Evolutionary conservation across 2,888 invertebrate genomes (phyloP), one percentile per base, ranked within the genome.

Genomic region (Platycnemis pennipes): DNA sequence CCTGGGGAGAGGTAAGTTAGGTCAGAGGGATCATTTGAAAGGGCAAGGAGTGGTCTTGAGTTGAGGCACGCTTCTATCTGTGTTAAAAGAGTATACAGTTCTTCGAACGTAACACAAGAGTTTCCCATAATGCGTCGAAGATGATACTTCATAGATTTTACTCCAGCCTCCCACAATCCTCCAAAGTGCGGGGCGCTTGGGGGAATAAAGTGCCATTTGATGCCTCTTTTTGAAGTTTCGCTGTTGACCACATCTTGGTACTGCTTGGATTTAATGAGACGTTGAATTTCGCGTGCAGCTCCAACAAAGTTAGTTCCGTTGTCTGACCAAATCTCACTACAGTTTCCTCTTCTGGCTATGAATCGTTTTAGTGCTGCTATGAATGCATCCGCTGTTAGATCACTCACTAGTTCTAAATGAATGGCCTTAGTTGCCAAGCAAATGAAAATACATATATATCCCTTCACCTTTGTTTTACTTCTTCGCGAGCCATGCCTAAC

Each of bases 71-170:
- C 95, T 94, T 96, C 96, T 49, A 96, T 95, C 19, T 95, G 94
- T 7, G 94, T 94, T 1, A 94, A 77, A 3, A 95, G 56, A 2
- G 95, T 95, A 87, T 94, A 94, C 44, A 95, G 95, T 94, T 96
- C 95, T 88, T 96, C 95, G 89, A 95, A 95, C 5, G 95, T 96
- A 19, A 96, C 86, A 22, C 94, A 94, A 7, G 94, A 46, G 42
- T 95, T 95, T 4, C 95, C 95, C 8, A 95, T 94, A 0, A 95
- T 94, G 16, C 95, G 94, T 37, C 95, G 95, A 8, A 95, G 94
- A 94, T 96, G 95, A 56, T 95, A 94, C 95, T 96, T 96, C 0
- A 95, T 95, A 11, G 95, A 95, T 91, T 96, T 96, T 2, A 96
- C 95, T 0, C 95, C 95, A 3, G 95, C 95, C 94, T 96, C 95